Percentiles rank a stretch among this genome's conserved stretches.
Conservation (phyloP, 2,113 vertebrate genomes). For the Anolis sagrei region DNA sequence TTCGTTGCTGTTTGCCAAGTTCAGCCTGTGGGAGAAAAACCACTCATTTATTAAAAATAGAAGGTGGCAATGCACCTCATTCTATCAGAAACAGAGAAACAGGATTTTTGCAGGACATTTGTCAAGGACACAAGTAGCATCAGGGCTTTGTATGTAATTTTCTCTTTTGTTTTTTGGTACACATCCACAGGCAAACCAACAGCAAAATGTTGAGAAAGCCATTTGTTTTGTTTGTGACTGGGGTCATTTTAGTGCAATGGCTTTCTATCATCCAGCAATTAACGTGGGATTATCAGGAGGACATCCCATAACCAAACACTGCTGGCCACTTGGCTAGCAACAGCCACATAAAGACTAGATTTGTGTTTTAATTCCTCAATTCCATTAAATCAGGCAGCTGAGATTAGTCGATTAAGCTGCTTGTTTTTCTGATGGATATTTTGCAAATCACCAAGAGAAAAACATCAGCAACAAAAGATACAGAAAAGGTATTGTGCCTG, state of each 20-base stretch:
- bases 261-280: slow-evolving; percentile 63
- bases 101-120: neutral
- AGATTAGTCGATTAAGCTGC: slow-evolving; percentile 61
- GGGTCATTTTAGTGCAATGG: slow-evolving; percentile 52
- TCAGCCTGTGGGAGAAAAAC: neutral
- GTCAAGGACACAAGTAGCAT: neutral
- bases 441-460: slow-evolving; percentile 11
- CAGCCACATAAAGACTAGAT: slow-evolving; percentile 58
- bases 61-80: neutral
- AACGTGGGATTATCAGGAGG: slow-evolving; percentile 65
- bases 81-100: neutral
- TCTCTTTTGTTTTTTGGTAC: slow-evolving; percentile 43
- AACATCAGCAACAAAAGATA: slow-evolving; percentile 2
- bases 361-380: slow-evolving; percentile 68
- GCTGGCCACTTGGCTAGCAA: slow-evolving; percentile 40
- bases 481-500: neutral
- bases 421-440: slow-evolving; percentile 69
- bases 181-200: neutral
- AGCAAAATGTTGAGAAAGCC: slow-evolving; percentile 53
- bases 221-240: slow-evolving; percentile 44
- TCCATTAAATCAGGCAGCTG: slow-evolving; percentile 62
- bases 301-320: slow-evolving; percentile 65
- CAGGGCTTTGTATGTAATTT: neutral
- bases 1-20: neutral
- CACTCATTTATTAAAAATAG: neutral